Conservation (phyloP, 2,113 vertebrate species). For the Cyphomyrus discorhynchus region DNA sequence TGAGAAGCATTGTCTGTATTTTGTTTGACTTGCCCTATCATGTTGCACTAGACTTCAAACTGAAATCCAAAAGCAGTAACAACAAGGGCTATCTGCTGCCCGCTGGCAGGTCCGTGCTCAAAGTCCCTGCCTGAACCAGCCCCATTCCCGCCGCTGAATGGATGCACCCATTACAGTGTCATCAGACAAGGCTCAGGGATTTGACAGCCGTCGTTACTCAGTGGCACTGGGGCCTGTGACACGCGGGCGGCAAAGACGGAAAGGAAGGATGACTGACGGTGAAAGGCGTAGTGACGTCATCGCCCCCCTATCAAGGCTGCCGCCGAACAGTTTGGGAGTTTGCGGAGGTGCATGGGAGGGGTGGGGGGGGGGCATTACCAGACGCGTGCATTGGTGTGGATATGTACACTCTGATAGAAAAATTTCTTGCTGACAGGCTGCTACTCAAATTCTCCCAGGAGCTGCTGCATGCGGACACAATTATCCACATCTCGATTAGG, state of each 20-base stretch:
- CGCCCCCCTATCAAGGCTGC: not conserved
- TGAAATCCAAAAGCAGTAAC: not conserved
- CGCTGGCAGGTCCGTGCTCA: not conserved
- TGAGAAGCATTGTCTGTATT: not conserved
- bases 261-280: not conserved
- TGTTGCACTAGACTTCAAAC: not conserved
- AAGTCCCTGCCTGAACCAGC: not conserved
- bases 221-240: not conserved
- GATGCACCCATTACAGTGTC: not conserved
- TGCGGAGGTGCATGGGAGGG: not conserved
- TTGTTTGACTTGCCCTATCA: not conserved
- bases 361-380: not conserved
- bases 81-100: not conserved
- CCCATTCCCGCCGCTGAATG: not conserved
- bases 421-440: not conserved
- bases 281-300: constrained; percentile 15
- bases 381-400: not conserved
- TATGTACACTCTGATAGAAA: constrained; percentile 10
- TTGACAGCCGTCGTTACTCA: not conserved
- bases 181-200: not conserved
- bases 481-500: constrained; percentile 13
- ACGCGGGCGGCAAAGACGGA: not conserved
- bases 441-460: constrained; percentile 11
- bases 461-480: not conserved
- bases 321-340: constrained; percentile 19